These are phyloP conservation scores for Poeciliopsis prolifica DNA, from an alignment of 2,113 vertebrate genomes.

Conservation along the genomic window DNA sequence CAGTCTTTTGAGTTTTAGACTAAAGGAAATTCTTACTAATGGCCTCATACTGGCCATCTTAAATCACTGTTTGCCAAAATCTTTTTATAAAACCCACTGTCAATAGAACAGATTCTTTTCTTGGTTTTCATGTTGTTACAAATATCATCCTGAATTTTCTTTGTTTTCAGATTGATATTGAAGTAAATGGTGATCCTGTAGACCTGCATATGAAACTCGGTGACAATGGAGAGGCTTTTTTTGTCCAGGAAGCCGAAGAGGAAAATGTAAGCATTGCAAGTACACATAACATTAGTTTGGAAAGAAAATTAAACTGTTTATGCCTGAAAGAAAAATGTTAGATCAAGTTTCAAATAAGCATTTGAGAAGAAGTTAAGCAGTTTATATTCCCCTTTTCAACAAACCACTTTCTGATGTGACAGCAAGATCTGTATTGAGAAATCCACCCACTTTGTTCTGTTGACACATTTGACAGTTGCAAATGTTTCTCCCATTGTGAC, in stretches of 20 bases:
- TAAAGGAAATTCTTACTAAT: background rate
- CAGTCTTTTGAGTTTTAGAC: no score
- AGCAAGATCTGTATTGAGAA: no score
- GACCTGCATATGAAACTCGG: constrained; percentile 98
- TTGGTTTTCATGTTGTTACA: background rate
- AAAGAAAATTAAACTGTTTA: background rate
- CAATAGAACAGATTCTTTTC: background rate
- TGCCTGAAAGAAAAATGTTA: background rate
- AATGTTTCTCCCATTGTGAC: constrained; percentile 7
- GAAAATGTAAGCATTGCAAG: constrained; percentile 84
- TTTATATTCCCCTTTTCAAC: background rate
- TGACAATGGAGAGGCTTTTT: constrained; percentile 98
- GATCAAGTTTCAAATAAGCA: background rate
- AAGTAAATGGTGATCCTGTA: constrained; percentile 95
- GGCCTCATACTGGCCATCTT: background rate
- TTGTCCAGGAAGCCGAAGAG: constrained; percentile 93
- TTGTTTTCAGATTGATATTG: constrained; percentile 91
- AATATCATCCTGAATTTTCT: background rate
- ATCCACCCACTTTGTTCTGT: constrained; percentile 13
- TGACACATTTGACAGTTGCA: constrained; percentile 2
- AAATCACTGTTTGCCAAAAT: no score
- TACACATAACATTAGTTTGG: background rate
- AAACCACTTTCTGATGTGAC: background rate
- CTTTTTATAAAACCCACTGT: background rate
- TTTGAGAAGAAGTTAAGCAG: background rate